These are phyloP conservation scores for Ephialtes manifestator DNA, from an alignment of 2,888 invertebrate species.

Conservation along the genomic window DNA sequence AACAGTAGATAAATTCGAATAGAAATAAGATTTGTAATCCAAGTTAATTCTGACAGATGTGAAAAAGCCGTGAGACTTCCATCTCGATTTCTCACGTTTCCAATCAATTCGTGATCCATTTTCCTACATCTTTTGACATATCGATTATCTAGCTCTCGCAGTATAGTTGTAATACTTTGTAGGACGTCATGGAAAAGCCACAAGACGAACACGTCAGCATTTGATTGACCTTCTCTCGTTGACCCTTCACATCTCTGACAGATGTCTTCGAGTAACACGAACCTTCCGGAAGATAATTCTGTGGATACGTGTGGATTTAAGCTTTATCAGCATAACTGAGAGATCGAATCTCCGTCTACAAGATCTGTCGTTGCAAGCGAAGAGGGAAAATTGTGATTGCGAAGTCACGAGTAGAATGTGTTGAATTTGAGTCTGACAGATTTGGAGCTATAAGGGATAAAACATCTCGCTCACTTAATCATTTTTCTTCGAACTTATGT, in stretches of 20 bases:
- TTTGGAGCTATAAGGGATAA: neutral
- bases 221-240: constrained; percentile 19
- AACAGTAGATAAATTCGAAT: neutral
- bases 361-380: neutral
- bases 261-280: neutral
- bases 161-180: neutral
- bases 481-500: neutral
- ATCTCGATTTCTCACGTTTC: neutral
- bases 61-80: neutral
- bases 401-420: neutral
- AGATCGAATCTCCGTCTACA: constrained; percentile 21
- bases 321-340: constrained; percentile 31
- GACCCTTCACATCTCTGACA: constrained; percentile 17
- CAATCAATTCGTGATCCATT: neutral
- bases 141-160: neutral
- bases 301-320: constrained; percentile 4
- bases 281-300: neutral
- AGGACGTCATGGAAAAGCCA: neutral
- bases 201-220: constrained; percentile 10
- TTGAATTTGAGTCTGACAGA: neutral
- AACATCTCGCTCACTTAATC: neutral
- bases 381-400: constrained; percentile 11
- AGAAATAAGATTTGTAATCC: too few species aligned
- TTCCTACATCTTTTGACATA: neutral
- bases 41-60: neutral